These are phyloP conservation scores for Pseudorhombus dupliciocellatus DNA, from an alignment of 2,113 vertebrate species.

Conservation along the genomic window DNA sequence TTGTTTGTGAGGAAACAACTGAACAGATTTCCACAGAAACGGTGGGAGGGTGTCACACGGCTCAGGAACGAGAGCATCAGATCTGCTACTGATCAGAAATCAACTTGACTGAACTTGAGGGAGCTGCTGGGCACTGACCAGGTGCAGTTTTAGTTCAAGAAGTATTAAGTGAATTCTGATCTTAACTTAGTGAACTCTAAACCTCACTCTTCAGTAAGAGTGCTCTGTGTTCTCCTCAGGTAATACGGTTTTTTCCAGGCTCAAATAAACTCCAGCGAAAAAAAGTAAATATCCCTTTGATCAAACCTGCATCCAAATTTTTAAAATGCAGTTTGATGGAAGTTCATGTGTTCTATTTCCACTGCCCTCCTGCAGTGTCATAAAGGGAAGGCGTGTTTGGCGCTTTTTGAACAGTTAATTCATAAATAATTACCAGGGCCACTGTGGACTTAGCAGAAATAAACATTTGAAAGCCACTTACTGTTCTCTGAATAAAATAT, in stretches of 20 bases:
- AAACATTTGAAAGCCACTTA: slow-evolving; percentile 48
- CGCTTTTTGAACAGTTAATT: slow-evolving; percentile 52
- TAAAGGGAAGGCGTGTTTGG: slow-evolving; percentile 20
- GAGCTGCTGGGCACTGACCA: too few species aligned
- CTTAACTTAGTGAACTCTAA: not conserved
- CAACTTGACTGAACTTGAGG: too few species aligned
- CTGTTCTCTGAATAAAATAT: slow-evolving; percentile 39
- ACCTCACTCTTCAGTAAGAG: not conserved
- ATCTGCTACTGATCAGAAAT: too few species aligned
- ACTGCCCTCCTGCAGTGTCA: slow-evolving; percentile 24
- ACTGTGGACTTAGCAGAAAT: slow-evolving; percentile 29
- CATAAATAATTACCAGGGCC: slow-evolving; percentile 48
- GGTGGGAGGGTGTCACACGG: too few species aligned
- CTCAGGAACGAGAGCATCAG: too few species aligned
- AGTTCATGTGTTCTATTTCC: slow-evolving; percentile 32
- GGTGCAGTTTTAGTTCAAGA: too few species aligned
- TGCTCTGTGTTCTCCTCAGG: not conserved
- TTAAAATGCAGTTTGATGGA: slow-evolving; percentile 27
- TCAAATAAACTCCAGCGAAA: not conserved
- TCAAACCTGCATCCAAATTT: slow-evolving; percentile 18
- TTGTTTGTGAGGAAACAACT: too few species aligned
- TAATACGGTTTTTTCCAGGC: not conserved
- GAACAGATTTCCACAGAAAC: too few species aligned
- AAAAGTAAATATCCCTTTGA: slow-evolving; percentile 5
- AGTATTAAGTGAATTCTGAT: slow-evolving; percentile 7